Base-by-base conservation (phyloP, 1,140 invertebrate species). In the Rhopalosiphum padi region DNA sequence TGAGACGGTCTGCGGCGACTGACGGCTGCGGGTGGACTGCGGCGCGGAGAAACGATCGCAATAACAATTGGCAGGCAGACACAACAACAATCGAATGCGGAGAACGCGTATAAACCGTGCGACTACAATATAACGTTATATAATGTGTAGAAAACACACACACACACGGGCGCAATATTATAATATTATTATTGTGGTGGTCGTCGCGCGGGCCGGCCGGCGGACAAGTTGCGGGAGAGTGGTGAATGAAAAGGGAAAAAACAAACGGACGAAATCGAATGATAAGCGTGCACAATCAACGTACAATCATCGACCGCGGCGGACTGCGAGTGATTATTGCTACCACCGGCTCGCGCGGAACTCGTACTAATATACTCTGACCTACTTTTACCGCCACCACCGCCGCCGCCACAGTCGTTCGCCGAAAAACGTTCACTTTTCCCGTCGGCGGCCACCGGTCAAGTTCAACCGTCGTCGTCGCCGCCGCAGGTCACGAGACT, bases 341-440 rank as follows among this genome's bases (percentile, higher is more conserved):
- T 51, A 37, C 48, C n/a, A 37, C 87, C 48, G 48, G 48, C 48
- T 22, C 51, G 48, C 87, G 30, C 87, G 1, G n/a, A 87, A 87
- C 87, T 88, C 87, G 87, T n/a, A 35, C 15, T 23, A n/a, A 21
- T 51, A 51, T 25, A 53, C 22, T 53, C 86, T 87, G 86, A 87
- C 86, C 86, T 48, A 87, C 86, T 87, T 87, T 87, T 87, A 87
- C 43, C 25, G 9, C 35, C 46, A n/a, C 41, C 30, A 30, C 41
- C 23, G 37, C 7, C 41, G 43, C 9, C 86, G 86, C 15, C 30
- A 46, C 35, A 23, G 37, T 18, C 41, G 83, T 41, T 43, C 9
- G 37, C 23, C 60, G 30, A 77, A 43, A 51, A 86, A 88, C 86
- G 86, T 88, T 88, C 86, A 88, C 87, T 89, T 89, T 89, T 55